phyloP scores from a whole-genome alignment of 2,113 vertebrate species.

The Sciurus niger region DNA sequence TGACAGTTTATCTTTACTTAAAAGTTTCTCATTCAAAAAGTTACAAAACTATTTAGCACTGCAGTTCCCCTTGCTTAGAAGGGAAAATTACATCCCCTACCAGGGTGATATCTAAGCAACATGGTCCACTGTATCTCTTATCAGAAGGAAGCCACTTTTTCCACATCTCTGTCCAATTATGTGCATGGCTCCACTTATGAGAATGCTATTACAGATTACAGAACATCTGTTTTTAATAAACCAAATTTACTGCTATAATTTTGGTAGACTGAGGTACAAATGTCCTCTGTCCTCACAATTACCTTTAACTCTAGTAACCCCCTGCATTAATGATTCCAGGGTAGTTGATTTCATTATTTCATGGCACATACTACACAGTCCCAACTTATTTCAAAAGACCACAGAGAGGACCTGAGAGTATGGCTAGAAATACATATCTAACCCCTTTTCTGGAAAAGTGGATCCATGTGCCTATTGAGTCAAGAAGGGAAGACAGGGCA shows the following conservation, averaged over 20 bases:
- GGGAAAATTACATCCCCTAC: constrained; percentile 61
- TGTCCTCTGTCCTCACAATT: constrained; percentile 1
- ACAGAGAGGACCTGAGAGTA: constrained; percentile 38
- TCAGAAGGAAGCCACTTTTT: constrained; percentile 58
- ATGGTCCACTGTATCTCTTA: constrained; percentile 50
- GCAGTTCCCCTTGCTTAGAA: constrained; percentile 65
- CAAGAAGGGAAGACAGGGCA: constrained; percentile 17
- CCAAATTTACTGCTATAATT: constrained; percentile 23
- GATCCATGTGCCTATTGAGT: neutral
- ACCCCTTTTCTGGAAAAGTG: constrained; percentile 20
- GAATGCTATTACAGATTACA: neutral
- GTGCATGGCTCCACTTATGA: constrained; percentile 1
- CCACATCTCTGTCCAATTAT: neutral
- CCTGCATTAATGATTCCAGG: neutral
- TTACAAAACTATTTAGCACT: constrained; percentile 80
- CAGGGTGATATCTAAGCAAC: constrained; percentile 48
- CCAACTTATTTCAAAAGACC: constrained; percentile 57
- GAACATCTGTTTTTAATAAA: constrained; percentile 32
- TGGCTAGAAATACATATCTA: constrained; percentile 1
- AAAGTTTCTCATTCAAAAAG: constrained; percentile 85
- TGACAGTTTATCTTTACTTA: constrained; percentile 72
- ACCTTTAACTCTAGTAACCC: neutral
- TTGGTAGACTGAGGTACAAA: constrained; percentile 56
- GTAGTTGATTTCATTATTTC: constrained; percentile 1
- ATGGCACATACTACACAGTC: neutral